Base-by-base conservation (phyloP, 2,113 vertebrate species). In the Xyliphius kryptos region DNA sequence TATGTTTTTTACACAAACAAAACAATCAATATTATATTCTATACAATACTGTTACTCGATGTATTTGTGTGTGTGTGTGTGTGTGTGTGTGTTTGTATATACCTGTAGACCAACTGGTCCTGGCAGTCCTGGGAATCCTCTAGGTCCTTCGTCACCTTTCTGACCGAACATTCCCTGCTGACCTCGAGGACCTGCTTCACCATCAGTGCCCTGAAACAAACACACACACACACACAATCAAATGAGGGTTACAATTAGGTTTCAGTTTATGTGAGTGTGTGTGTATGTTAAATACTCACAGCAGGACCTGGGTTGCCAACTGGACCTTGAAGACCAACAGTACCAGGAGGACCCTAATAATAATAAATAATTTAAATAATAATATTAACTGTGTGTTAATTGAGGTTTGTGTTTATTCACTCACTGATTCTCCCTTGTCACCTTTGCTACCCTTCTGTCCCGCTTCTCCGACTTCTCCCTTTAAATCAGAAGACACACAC, bases 161-260 rank as follows among this genome's bases (percentile, higher is more conserved):
- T 97, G 95, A 46, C 96, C 96, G 74, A 97, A 98, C 93, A 98
- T 98, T 1, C 96, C 96, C 83, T 98, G 94, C 72, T 98, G 96
- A 77, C 96, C 96, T 77, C 94, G 82, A 12, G 94, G 94, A 14
- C 96, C 96, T n/a, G 94, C 47, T 63, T 97, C 95, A 47, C 96
- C 96, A 75, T 99, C 95, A 16, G 87, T 91, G 61, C 96, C 96
- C 96, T 99, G 21, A n/a, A 15, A 63, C 2, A 41, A n/a, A 40
- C n/a, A 64, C 49, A 67, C 38, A 47, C n/a, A n/a, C n/a, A n/a
- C n/a, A n/a, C n/a, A n/a, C n/a, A n/a, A n/a, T n/a, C n/a, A n/a
- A n/a, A n/a, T n/a, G n/a, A n/a, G n/a, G n/a, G n/a, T n/a, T n/a
- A n/a, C n/a, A n/a, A n/a, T n/a, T n/a, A n/a, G n/a, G n/a, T n/a